Evolutionary conservation across 2,888 invertebrate genomes (phyloP).

Genomic region (Diaprepes abbreviatus): DNA sequence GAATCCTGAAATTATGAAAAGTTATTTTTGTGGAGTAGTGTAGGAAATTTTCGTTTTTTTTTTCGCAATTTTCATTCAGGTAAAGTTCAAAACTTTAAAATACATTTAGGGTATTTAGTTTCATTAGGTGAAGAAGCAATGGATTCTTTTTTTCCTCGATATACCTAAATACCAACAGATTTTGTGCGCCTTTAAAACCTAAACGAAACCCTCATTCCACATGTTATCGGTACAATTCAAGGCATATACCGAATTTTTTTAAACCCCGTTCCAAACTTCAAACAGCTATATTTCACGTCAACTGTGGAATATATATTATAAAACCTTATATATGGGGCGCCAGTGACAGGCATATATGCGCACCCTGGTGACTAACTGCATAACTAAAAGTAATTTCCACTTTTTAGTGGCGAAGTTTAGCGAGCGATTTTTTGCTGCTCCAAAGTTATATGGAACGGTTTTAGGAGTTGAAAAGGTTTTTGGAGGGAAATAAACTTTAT

Average conservation of each 20-base stretch:
- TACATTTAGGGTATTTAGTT: too few relatives aligned
- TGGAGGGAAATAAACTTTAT: not conserved
- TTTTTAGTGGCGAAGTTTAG: slow-evolving; percentile 41
- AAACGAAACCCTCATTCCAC: not conserved
- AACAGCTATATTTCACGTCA: slow-evolving; percentile 62
- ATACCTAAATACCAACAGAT: too few relatives aligned
- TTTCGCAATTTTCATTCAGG: too few relatives aligned
- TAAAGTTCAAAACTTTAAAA: too few relatives aligned
- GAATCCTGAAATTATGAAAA: too few relatives aligned
- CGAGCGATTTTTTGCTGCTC: slow-evolving; percentile 31
- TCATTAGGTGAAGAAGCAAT: too few relatives aligned
- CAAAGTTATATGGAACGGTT: not conserved
- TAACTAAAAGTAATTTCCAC: slow-evolving; percentile 40
- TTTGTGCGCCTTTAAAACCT: too few relatives aligned
- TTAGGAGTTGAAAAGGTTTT: not conserved
- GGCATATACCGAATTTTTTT: not conserved
- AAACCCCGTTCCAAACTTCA: slow-evolving; percentile 58
- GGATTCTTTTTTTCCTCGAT: too few relatives aligned
- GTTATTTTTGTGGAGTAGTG: too few relatives aligned
- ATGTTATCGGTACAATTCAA: not conserved
- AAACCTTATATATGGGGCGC: slow-evolving; percentile 45
- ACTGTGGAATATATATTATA: slow-evolving; percentile 60
- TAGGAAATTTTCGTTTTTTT: too few relatives aligned
- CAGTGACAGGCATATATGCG: slow-evolving; percentile 32
- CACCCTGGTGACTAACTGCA: slow-evolving; percentile 39